Base-by-base conservation (phyloP, 2,888 invertebrate genomes). In the Athrips mouffetella region DNA sequence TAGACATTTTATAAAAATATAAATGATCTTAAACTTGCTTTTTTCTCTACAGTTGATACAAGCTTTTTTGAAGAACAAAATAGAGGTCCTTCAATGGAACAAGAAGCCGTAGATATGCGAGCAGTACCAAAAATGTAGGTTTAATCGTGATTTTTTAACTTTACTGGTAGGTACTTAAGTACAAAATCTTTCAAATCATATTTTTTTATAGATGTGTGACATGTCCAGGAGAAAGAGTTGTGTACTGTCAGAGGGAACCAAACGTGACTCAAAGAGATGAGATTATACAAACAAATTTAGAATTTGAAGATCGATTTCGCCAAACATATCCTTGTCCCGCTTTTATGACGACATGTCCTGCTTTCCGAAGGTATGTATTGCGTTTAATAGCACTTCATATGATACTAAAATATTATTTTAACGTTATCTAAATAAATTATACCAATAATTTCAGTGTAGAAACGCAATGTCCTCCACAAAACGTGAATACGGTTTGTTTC, bases 381-480 rank as follows among this genome's bases (percentile, higher is more conserved):
- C 11, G 4, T 11, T 30, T 30, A n/a, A 30, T 2, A 35, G 16
- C 4, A 35, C 18, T 8, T 15, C 13, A 6, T 13, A 13, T 13
- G 33, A 33, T 13, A 13, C 8, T 15, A 33, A 16, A 11, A 4
- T 15, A 6, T 15, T n/a, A 30, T 30, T 8, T 3, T 30, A 11
- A 8, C n/a, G 4, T 5, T 8, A 29, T n/a, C 8, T 8, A 27
- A 27, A 31, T 31, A 3, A 39, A 39, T n/a, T n/a, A 1, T 55
- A 45, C 20, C 18, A 41, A 20, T 45, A 13, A 46, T 67, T 68
- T 45, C 56, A 73, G 74, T 37, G 60, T 53, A 48, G 67, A 67
- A 61, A 68, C 79, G 2, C 79, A 80, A 61, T 73, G 65, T 10
- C 78, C 78, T 8, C 83, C 83, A 67, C 80, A 74, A 0, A 72